Evolutionary conservation across 2,113 vertebrate genomes (phyloP).

Genomic region (Strigops habroptila): DNA sequence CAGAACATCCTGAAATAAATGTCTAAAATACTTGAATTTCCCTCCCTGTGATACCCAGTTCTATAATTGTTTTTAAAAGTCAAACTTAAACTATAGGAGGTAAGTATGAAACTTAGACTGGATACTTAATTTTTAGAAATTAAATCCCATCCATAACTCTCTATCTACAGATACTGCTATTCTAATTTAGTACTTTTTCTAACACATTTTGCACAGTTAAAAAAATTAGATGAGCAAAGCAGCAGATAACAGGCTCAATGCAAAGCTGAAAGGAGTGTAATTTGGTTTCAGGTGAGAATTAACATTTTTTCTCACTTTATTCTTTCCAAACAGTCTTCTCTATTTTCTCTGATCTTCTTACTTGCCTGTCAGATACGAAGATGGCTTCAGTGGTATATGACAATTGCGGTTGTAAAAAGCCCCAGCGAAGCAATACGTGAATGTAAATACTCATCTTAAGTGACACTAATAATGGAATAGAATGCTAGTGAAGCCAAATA

Average conservation of each 20-base stretch:
- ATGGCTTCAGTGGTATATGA: background rate
- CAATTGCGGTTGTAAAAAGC: slow-evolving; percentile 21
- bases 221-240: background rate
- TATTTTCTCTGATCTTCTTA: slow-evolving; percentile 20
- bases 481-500: background rate
- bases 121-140: background rate
- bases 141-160: background rate
- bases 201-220: background rate
- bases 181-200: background rate
- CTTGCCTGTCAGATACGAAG: background rate
- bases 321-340: background rate
- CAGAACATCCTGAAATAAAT: background rate
- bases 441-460: slow-evolving; percentile 11
- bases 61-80: background rate
- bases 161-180: background rate
- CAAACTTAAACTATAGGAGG: background rate
- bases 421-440: background rate
- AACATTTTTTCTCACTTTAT: background rate
- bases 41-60: background rate
- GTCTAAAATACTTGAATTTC: background rate
- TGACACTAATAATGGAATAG: slow-evolving; percentile 32
- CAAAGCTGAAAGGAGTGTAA: background rate
- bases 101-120: background rate
- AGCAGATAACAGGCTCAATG: background rate
- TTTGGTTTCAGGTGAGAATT: background rate